Conservation (phyloP, 2,113 vertebrate species). For the Salvelinus alpinus region DNA sequence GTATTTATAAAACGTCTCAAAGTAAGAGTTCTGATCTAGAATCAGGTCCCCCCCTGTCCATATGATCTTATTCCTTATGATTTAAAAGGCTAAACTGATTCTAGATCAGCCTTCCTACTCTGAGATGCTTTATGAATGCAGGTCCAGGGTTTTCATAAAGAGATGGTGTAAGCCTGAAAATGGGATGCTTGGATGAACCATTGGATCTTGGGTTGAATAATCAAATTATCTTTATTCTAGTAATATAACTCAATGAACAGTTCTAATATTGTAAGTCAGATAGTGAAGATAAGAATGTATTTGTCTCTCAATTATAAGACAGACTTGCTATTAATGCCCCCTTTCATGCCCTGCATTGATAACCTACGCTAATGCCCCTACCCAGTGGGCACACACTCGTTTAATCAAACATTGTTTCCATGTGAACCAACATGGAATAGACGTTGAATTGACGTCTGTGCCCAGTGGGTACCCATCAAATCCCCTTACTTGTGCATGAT, state of each 20-base stretch:
- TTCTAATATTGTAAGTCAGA: background rate
- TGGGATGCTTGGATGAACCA: slow-evolving; percentile 34
- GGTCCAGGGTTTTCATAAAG: slow-evolving; percentile 26
- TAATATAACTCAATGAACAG: slow-evolving; percentile 23
- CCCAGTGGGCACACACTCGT: background rate
- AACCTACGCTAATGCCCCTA: slow-evolving; percentile 12
- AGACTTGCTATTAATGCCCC: slow-evolving; percentile 10
- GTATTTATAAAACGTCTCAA: no score
- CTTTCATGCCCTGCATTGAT: slow-evolving; percentile 29
- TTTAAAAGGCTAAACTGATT: no score
- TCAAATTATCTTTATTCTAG: slow-evolving; percentile 2
- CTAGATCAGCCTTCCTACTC: no score
- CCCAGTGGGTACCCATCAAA: slow-evolving; percentile 19
- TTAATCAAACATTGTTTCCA: no score
- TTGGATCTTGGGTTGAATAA: slow-evolving; percentile 18
- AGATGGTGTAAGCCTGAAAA: slow-evolving; percentile 36
- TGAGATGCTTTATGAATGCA: background rate
- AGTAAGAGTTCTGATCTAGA: no score
- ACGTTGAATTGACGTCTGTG: no score
- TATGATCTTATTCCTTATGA: no score
- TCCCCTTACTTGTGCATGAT: slow-evolving; percentile 36
- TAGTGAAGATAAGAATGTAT: slow-evolving; percentile 2
- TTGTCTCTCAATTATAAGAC: slow-evolving; percentile 27
- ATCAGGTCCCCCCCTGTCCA: no score
- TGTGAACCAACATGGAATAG: no score